Conservation (phyloP, 2,797 vertebrate species). For the Anabacerthia variegaticeps region DNA sequence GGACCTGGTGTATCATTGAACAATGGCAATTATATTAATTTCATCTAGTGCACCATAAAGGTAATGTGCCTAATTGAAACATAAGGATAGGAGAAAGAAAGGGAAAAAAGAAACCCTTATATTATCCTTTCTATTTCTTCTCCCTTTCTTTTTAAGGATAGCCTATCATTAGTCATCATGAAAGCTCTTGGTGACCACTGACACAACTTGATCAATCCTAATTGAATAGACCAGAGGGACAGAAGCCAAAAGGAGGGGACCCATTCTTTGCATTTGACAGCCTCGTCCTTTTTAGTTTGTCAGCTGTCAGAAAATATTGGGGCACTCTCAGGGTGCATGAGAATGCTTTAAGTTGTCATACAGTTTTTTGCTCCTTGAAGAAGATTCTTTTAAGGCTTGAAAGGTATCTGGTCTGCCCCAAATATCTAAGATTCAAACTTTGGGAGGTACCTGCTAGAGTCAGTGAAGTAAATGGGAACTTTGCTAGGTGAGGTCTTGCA, state of each 20-base stretch:
- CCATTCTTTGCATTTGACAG: constrained; percentile 70
- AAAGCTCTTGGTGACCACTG: constrained; percentile 72
- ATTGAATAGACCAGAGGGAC: constrained; percentile 78
- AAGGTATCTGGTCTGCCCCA: neutral
- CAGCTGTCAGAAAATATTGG: constrained; percentile 67
- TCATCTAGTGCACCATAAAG: constrained; percentile 28
- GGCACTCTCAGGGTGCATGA: neutral
- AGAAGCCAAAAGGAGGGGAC: constrained; percentile 57
- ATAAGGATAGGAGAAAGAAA: constrained; percentile 1
- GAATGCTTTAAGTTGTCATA: neutral
- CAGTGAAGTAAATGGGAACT: neutral
- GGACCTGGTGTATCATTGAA: neutral
- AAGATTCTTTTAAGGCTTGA: neutral
- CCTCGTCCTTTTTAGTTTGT: constrained; percentile 74
- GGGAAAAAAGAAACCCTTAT: neutral
- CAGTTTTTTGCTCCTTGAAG: neutral
- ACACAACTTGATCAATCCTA: constrained; percentile 80
- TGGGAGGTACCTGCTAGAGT: neutral
- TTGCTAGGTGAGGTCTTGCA: neutral
- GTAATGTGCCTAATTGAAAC: constrained; percentile 30
- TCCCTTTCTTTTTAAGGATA: constrained; percentile 5
- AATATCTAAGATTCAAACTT: accelerated
- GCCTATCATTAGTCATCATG: constrained; percentile 73
- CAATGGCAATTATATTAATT: constrained; percentile 44
- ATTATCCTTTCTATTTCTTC: neutral